Evolutionary conservation across 1,140 invertebrate genomes (phyloP), one percentile per base, ranked within the genome.

Genomic region (Nylanderia fulva): DNA sequence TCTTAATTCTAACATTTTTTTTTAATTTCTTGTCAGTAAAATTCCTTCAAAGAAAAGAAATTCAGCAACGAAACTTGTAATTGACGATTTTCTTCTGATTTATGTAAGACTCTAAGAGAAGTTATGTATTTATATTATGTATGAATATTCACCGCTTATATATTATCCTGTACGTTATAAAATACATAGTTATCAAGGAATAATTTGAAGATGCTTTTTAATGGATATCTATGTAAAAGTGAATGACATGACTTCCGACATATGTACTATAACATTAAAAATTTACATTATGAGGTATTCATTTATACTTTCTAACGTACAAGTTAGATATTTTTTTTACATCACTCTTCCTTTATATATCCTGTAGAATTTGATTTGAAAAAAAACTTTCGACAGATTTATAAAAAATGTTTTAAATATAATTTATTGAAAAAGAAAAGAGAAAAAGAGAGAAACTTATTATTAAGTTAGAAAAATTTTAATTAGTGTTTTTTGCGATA

Each of bases 101-200:
- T 82, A 82, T 71, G 39, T 82, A 82, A 72, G 77, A 82, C 11
- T 58, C 48, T 58, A 39, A 11, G 21, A 27, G 6, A 66, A 18
- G 21, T 66, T 79, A 68, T 9, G 42, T 15, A 48, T 77, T 68
- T 68, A 48, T 18, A 24, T 75, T 60, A 39, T 39, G 13, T 33
- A 68, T 21, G 29, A 24, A 80, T 71, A 21, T 71, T 71, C 13
- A 42, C 24, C 33, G 27, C 0, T 2, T 72, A 58, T 72, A 58
- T 82, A 48, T 58, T 82, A 82, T 36, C 36, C 24, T 27, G 15
- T 58, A 68, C 58, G 71, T 82, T 72, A 82, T 82, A 21, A 82
- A 45, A 71, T 58, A 71, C n/a, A 2, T 71, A 71, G 66, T 60
- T 60, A 42, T 72, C 5, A 58, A 58, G 33, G 13, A 45, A 33